A percentile compares a stretch with the other conserved stretches of the same genome.
These are phyloP conservation scores for Phenganax subtilis DNA, from an alignment of 92 coral and sea anemone genomes.

Conservation along the genomic window DNA sequence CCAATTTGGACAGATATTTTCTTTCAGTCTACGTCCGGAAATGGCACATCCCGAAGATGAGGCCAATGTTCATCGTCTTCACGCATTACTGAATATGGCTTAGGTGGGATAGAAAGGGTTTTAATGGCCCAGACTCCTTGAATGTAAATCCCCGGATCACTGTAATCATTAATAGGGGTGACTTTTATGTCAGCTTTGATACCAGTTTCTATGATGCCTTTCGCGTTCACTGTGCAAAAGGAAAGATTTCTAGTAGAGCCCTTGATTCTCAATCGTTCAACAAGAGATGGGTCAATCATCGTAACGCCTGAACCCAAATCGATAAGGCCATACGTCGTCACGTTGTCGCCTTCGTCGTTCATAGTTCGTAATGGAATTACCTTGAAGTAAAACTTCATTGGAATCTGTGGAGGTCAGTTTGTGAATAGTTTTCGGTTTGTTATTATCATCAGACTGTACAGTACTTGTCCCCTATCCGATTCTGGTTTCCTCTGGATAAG, in stretches of 20 bases:
- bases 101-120: slow-evolving; percentile 54
- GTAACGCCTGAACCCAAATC: slow-evolving; percentile 55
- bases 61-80: slow-evolving; percentile 46
- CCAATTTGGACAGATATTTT: slow-evolving; percentile 56
- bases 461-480: slow-evolving; percentile 17
- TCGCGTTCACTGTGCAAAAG: slow-evolving; percentile 44
- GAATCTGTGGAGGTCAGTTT: slow-evolving; percentile 10
- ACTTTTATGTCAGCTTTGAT: slow-evolving; percentile 46
- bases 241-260: slow-evolving; percentile 45
- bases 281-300: slow-evolving; percentile 50
- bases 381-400: slow-evolving; percentile 45
- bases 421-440: slow-evolving; percentile 4
- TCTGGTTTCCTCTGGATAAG: slow-evolving; percentile 7
- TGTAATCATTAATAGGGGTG: slow-evolving; percentile 36
- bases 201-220: slow-evolving; percentile 35
- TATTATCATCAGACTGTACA: background rate
- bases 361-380: slow-evolving; percentile 46
- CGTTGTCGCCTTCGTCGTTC: slow-evolving; percentile 32
- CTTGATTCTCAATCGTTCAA: slow-evolving; percentile 31
- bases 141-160: slow-evolving; percentile 35
- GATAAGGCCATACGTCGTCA: slow-evolving; percentile 48
- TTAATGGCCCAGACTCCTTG: slow-evolving; percentile 56
- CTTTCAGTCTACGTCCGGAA: slow-evolving; percentile 56
- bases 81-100: slow-evolving; percentile 39
- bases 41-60: slow-evolving; percentile 47